A percentile compares a stretch with the other conserved stretches of the same genome.
phyloP scores from a whole-genome alignment of 2,797 vertebrate genomes.

The Pipistrellus pipistrellus region DNA sequence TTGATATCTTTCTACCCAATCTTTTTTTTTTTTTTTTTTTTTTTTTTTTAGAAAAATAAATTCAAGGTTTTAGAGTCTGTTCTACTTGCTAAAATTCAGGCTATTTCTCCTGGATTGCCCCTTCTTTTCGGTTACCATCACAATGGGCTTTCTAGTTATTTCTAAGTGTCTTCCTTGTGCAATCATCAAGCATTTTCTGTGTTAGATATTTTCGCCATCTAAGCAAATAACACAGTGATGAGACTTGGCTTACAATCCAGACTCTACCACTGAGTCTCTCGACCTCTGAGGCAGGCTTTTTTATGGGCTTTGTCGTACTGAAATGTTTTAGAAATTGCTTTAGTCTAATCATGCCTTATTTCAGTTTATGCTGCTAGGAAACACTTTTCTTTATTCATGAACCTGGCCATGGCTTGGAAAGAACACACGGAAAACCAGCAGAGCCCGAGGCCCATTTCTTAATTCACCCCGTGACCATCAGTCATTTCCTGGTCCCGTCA shows the following conservation, averaged over 20 bases:
- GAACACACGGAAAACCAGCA: conserved; percentile 3
- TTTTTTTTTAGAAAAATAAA: background rate
- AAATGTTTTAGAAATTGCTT: background rate
- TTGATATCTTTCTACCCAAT: background rate
- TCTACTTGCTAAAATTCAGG: conserved; percentile 24
- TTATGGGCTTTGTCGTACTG: background rate
- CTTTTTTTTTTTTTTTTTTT: background rate
- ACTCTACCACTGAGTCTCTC: background rate
- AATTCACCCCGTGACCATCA: background rate
- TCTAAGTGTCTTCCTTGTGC: background rate
- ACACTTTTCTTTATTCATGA: conserved; percentile 5
- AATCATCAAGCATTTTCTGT: background rate
- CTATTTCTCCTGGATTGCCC: background rate
- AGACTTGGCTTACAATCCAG: background rate
- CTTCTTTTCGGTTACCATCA: background rate
- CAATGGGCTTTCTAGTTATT: background rate
- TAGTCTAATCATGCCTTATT: background rate
- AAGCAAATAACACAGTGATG: background rate
- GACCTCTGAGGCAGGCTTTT: background rate
- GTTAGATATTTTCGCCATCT: background rate
- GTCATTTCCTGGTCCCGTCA: background rate
- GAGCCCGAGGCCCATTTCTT: background rate
- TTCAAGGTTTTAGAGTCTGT: background rate
- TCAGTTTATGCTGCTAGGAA: conserved; percentile 50
- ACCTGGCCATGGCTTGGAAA: background rate